Percentiles rank a stretch among this genome's conserved stretches.
phyloP scores from a whole-genome alignment of 2,888 invertebrate genomes.

The Tetragonula carbonaria region DNA sequence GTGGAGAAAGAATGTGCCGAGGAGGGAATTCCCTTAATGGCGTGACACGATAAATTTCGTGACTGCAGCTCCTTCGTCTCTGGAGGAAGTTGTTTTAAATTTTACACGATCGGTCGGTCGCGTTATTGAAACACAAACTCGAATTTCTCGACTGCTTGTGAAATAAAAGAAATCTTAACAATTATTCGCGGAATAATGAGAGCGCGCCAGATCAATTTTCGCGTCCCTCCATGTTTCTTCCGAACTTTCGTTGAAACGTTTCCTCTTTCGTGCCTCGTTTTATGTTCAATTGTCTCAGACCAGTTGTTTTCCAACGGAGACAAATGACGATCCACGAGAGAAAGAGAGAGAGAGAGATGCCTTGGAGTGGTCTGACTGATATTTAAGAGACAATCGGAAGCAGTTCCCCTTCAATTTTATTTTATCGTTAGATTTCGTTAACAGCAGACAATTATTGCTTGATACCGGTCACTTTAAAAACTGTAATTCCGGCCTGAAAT shows the following conservation, averaged over 20 bases:
- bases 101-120: constrained; percentile 1
- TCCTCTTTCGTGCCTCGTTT: background rate
- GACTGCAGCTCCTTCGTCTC: background rate
- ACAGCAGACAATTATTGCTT: background rate
- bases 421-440: background rate
- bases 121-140: constrained; percentile 22
- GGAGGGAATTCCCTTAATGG: constrained; percentile 24
- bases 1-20: constrained; percentile 7
- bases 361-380: background rate
- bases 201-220: constrained; percentile 27
- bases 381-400: background rate
- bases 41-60: constrained; percentile 30
- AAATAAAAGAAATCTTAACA: constrained; percentile 37
- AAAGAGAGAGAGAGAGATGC: too few species aligned
- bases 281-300: background rate
- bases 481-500: background rate
- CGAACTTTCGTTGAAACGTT: background rate
- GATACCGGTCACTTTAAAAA: background rate
- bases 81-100: constrained; percentile 10
- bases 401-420: background rate
- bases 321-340: background rate
- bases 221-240: background rate
- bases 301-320: background rate
- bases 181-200: constrained; percentile 24
- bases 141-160: background rate